Evolutionary conservation across 2,113 vertebrate genomes (phyloP), one percentile per base, ranked within the genome.

Genomic region (Barbus barbus): DNA sequence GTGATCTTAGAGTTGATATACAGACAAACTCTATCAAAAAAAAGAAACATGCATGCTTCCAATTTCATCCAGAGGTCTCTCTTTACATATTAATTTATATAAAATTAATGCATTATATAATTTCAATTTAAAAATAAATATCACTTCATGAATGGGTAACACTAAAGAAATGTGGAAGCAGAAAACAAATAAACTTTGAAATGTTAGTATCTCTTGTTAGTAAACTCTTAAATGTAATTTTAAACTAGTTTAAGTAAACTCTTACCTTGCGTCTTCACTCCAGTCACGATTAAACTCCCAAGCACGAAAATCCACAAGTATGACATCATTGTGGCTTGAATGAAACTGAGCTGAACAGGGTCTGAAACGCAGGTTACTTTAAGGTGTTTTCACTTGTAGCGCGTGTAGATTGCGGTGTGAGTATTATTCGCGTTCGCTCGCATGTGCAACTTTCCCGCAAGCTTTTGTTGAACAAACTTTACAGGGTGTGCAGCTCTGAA

Each of bases 261-360:
- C 84, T 78, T 73, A 88, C 87, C 87, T 86, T 88, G 82, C 53
- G 13, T 82, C 67, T 41, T 78, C 53, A 84, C 80, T 58, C 75
- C 83, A 38, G 79, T 74, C 31, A 77, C 72, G 12, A 85, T 26
- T 22, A 88, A 80, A 84, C 48, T 82, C 13, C 82, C 87, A 20
- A 88, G 22, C 1, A 88, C 18, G 58, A 88, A 46, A 75, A 88
- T 86, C 87, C 87, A 84, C 53, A 82, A 20, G 82, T 44, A 82
- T 76, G 84, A 87, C 82, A 28, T 86, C 78, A 78, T 72, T 31
- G 78, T 58, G 24, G 18, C 22, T 18, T 65, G 56, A 79, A 60
- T 60, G 24, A 67, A 77, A 22, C 16, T 18, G 63, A 48, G 46
- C 28, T 36, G 12, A 67, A 26, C 46, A 5, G 9, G 5, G 1